Conservation (phyloP, 1,140 invertebrate genomes). For the Drosophila parabipectinata region DNA sequence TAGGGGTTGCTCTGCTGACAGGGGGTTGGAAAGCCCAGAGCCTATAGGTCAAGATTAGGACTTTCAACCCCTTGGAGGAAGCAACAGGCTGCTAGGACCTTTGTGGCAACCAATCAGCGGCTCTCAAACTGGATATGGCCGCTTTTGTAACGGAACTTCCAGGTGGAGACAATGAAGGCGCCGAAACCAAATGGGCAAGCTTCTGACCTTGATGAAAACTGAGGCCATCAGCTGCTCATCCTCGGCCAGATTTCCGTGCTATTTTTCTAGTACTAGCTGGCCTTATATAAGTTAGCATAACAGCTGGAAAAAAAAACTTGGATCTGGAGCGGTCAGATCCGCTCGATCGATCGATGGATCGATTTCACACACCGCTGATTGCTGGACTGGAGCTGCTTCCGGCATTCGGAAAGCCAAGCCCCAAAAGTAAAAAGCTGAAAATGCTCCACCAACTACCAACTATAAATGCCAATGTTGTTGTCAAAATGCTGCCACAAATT, state of each 20-base stretch:
- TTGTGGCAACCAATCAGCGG: constrained; percentile 50
- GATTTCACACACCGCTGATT: constrained; percentile 78
- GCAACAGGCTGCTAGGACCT: constrained; percentile 41
- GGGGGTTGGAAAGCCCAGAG: constrained; percentile 46
- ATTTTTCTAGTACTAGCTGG: background rate
- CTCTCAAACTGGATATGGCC: constrained; percentile 29
- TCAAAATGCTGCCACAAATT: constrained; percentile 80
- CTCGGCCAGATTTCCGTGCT: background rate
- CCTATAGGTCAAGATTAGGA: constrained; percentile 52
- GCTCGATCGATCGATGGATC: constrained; percentile 33
- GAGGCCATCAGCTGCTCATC: constrained; percentile 35
- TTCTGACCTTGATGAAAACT: constrained; percentile 52
- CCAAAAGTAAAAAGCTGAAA: constrained; percentile 8
- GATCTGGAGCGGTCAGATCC: constrained; percentile 44
- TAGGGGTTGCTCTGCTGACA: constrained; percentile 35
- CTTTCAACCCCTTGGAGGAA: constrained; percentile 32
- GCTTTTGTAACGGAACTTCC: constrained; percentile 42
- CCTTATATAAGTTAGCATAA: constrained; percentile 31
- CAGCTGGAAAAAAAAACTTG: background rate
- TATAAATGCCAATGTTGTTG: constrained; percentile 76
- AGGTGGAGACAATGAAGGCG: constrained; percentile 22
- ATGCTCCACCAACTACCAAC: constrained; percentile 27
- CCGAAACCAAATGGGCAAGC: constrained; percentile 37
- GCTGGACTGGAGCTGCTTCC: constrained; percentile 55
- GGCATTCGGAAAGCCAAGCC: constrained; percentile 63